A percentile compares a stretch with the other conserved stretches of the same genome.
Evolutionary conservation across 2,113 vertebrate genomes (phyloP).

Genomic region (Craseonycteris thonglongyai): DNA sequence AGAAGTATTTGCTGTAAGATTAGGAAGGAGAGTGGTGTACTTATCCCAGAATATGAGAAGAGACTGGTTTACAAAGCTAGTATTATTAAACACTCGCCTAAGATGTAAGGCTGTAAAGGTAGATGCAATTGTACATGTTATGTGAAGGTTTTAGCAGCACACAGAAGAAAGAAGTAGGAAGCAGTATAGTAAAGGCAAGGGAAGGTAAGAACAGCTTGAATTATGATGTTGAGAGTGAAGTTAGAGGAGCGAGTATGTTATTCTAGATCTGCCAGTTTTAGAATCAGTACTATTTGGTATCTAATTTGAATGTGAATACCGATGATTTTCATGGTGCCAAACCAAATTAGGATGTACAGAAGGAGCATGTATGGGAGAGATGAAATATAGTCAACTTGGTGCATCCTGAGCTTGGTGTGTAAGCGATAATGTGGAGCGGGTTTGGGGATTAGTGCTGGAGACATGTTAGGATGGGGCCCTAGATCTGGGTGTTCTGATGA

Average conservation of each 20-base stretch:
- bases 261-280: neutral
- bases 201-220: neutral
- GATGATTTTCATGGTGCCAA: neutral
- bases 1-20: neutral
- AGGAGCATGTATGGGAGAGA: neutral
- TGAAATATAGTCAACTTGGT: neutral
- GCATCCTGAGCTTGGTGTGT: neutral
- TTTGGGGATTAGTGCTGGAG: neutral
- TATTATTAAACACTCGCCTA: neutral
- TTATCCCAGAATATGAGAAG: neutral
- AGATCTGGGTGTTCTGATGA: neutral
- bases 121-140: neutral
- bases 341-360: neutral
- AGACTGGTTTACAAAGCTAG: neutral
- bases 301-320: neutral
- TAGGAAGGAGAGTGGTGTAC: neutral
- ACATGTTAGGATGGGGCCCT: neutral
- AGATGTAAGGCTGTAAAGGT: neutral
- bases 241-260: neutral
- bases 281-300: neutral
- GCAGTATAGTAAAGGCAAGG: neutral
- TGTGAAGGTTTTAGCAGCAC: neutral
- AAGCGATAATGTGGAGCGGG: neutral
- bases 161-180: neutral
- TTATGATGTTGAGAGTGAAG: neutral